Evolutionary conservation across 2,113 vertebrate species (phyloP).

Genomic region (Bos javanicus): DNA sequence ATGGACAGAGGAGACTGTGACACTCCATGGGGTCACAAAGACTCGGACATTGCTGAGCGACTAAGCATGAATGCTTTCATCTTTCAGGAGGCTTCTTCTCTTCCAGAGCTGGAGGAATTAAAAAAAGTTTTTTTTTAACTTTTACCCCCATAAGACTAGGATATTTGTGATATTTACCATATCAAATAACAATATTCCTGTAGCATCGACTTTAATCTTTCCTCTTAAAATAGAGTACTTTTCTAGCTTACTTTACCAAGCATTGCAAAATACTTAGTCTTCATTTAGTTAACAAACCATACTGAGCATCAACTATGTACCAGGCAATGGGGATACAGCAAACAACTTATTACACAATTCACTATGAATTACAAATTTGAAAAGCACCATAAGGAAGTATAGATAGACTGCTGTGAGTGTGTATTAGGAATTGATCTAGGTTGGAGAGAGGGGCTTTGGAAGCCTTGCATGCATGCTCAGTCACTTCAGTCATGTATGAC

Average conservation of each 20-base stretch:
- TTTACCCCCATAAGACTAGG: not conserved
- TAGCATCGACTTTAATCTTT: not conserved
- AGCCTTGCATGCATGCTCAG: not conserved
- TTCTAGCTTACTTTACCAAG: conserved; percentile 12
- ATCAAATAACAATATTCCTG: not conserved
- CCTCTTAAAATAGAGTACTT: not conserved
- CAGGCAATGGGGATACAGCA: not conserved
- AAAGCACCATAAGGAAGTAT: not conserved
- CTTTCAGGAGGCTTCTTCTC: not conserved
- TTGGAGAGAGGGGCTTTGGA: not conserved
- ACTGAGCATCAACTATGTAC: not conserved
- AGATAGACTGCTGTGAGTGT: not conserved
- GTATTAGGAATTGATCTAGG: not conserved
- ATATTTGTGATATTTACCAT: not conserved
- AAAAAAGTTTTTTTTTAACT: not conserved
- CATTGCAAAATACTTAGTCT: not conserved
- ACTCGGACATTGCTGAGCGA: not conserved
- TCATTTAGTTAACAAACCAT: not conserved
- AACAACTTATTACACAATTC: not conserved
- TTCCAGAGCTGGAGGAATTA: not conserved
- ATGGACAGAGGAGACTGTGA: not conserved
- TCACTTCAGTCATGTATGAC: not conserved
- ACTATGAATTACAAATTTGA: not conserved
- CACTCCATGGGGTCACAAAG: not conserved
- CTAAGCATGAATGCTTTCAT: not conserved